These are phyloP conservation scores for Phanerotoma sp. DNA, from an alignment of 2,888 invertebrate genomes.

Conservation along the genomic window DNA sequence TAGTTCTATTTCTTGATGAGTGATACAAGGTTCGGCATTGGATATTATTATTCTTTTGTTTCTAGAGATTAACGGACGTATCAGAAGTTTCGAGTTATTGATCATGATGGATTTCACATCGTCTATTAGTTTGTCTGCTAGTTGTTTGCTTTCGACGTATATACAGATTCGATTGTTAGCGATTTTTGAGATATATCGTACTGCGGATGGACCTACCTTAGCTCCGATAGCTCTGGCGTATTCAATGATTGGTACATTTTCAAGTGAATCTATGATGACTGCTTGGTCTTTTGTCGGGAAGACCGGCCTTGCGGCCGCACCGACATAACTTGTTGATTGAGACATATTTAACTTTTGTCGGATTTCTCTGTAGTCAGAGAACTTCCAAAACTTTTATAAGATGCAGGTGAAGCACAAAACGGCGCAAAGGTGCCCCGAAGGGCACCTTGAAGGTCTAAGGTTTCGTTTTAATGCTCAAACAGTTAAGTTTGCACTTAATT, in stretches of 20 bases:
- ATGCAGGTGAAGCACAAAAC: no score
- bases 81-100: neutral
- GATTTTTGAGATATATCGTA: conserved; percentile 24
- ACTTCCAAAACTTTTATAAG: no score
- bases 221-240: neutral
- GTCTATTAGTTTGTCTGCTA: conserved; percentile 17
- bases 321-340: no score
- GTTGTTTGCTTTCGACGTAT: conserved; percentile 18
- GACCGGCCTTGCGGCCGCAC: no score
- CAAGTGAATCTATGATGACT: neutral
- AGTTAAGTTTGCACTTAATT: no score
- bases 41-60: conserved; percentile 24
- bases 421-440: no score
- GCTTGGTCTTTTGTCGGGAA: conserved; percentile 9
- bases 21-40: conserved; percentile 25
- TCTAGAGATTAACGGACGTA: conserved; percentile 16
- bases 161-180: conserved; percentile 26
- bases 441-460: no score
- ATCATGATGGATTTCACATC: conserved; percentile 9
- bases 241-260: conserved; percentile 2
- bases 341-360: no score
- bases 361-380: no score
- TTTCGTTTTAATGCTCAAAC: no score
- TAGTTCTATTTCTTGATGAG: conserved; percentile 15
- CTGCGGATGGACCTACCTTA: conserved; percentile 9